Conservation (phyloP, 2,888 invertebrate species). For the Polydesmus complanatus region DNA sequence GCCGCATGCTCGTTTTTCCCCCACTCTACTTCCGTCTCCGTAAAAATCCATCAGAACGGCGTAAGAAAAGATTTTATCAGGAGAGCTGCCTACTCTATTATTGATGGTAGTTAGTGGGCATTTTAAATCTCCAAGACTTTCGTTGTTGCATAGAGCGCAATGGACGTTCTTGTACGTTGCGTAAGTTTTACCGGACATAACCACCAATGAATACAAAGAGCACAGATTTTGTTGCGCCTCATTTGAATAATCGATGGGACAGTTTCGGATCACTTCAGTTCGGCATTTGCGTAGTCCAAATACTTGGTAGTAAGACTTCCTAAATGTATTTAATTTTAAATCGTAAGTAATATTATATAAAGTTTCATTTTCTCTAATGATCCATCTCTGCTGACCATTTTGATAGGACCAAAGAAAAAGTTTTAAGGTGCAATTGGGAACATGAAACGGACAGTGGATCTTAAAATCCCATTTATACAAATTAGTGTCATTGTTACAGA, state of each 20-base stretch:
- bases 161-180: slow-evolving; percentile 35
- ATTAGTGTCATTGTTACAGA: slow-evolving; percentile 25
- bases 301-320: slow-evolving; percentile 31
- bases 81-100: background rate
- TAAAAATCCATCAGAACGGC: slow-evolving; percentile 33
- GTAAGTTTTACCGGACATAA: slow-evolving; percentile 25
- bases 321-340: slow-evolving; percentile 20
- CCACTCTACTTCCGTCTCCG: slow-evolving; percentile 22
- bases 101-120: background rate
- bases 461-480: slow-evolving; percentile 31
- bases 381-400: background rate
- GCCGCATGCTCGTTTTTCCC: slow-evolving; percentile 20
- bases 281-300: slow-evolving; percentile 30
- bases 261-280: slow-evolving; percentile 25
- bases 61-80: background rate
- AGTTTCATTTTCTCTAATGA: slow-evolving; percentile 14
- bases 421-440: background rate
- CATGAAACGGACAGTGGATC: background rate
- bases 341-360: slow-evolving; percentile 13
- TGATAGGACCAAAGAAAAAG: background rate
- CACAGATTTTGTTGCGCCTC: slow-evolving; percentile 29
- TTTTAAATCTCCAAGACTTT: background rate
- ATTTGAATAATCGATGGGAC: slow-evolving; percentile 32
- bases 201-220: slow-evolving; percentile 33
- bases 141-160: slow-evolving; percentile 36